phyloP scores from a whole-genome alignment of 2,113 vertebrate genomes.

The Psophia crepitans region DNA sequence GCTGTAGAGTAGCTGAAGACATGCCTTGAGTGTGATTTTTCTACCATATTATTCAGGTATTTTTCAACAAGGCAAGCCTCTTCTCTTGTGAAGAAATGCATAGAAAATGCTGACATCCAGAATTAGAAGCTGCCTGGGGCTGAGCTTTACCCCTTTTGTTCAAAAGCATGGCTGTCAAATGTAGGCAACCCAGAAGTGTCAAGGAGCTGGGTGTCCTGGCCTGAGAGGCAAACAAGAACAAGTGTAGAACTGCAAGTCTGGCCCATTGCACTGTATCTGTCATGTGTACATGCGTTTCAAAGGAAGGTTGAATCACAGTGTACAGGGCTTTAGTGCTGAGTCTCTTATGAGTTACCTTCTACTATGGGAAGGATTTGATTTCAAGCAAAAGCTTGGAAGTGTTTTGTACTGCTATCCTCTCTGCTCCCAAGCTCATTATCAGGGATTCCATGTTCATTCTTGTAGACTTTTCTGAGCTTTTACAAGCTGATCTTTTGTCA shows the following conservation, averaged over 20 bases:
- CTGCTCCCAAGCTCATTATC: not conserved
- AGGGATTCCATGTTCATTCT: not conserved
- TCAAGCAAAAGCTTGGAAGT: not conserved
- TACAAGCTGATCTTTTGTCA: not conserved
- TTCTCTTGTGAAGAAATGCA: not conserved
- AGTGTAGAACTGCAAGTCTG: not conserved
- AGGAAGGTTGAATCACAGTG: not conserved
- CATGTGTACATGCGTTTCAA: not conserved
- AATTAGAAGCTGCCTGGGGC: not conserved
- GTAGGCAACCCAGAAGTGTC: too few species aligned
- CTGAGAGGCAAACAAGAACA: not conserved
- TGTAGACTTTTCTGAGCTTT: not conserved
- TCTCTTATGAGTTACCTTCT: not conserved
- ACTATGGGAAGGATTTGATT: not conserved
- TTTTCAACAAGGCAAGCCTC: not conserved
- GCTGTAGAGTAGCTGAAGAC: too few species aligned
- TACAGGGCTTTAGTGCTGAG: not conserved
- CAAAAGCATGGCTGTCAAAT: not conserved
- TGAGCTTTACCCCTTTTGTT: not conserved
- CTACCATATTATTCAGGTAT: too few species aligned
- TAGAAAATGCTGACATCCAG: not conserved
- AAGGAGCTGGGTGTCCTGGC: not conserved
- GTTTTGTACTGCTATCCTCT: not conserved
- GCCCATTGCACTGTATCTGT: not conserved
- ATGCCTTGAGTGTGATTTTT: too few species aligned